Conservation (phyloP, 1,140 invertebrate genomes). For the Episyrphus balteatus region DNA sequence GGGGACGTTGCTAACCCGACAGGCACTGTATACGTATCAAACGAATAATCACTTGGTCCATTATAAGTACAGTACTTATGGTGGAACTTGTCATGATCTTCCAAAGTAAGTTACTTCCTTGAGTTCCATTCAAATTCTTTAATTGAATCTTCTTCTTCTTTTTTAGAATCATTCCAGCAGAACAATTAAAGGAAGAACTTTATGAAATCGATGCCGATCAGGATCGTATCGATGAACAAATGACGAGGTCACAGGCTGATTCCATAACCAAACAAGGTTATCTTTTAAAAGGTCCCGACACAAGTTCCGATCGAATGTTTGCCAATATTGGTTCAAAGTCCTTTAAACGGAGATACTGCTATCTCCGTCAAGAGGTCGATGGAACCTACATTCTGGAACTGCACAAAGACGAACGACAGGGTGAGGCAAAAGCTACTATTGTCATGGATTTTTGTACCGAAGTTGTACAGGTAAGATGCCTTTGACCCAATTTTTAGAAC, state of each 20-base stretch:
- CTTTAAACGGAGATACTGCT: conserved; percentile 70
- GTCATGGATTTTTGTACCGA: conserved; percentile 87
- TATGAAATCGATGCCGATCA: conserved; percentile 80
- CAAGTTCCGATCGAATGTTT: conserved; percentile 70
- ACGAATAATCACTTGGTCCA: conserved; percentile 78
- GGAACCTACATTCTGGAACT: conserved; percentile 83
- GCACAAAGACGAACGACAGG: conserved; percentile 86
- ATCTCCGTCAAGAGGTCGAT: conserved; percentile 77
- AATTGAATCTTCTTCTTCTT: not conserved
- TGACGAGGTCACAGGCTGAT: conserved; percentile 49
- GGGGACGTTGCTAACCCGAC: conserved; percentile 65
- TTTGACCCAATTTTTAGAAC: not conserved
- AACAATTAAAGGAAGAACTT: conserved; percentile 65
- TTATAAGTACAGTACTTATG: conserved; percentile 79
- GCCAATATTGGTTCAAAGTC: conserved; percentile 77
- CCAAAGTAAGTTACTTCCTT: conserved; percentile 51
- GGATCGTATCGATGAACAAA: conserved; percentile 69
- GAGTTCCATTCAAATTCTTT: not conserved
- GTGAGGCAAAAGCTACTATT: conserved; percentile 80
- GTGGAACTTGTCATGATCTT: conserved; percentile 71
- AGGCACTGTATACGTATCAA: conserved; percentile 77
- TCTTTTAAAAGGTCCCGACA: conserved; percentile 81
- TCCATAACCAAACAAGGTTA: conserved; percentile 80
- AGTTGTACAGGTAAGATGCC: conserved; percentile 59
- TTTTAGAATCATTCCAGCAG: conserved; percentile 18